Base-by-base conservation (phyloP, 2,888 invertebrate genomes). In the Fragum fragum region DNA sequence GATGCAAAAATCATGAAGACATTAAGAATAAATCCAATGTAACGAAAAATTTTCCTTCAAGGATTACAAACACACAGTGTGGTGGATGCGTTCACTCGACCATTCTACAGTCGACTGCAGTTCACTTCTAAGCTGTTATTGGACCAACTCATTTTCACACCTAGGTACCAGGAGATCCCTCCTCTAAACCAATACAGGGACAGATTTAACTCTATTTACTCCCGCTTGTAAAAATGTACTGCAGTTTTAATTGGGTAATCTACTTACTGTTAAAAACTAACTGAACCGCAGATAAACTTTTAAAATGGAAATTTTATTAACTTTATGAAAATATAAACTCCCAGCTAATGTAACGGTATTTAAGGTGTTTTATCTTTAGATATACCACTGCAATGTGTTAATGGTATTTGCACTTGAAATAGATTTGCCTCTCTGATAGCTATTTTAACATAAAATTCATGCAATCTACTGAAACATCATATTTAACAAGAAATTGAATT, bases 91-190 rank as follows among this genome's bases (percentile, higher is more conserved):
- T 18, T 47, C 47, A 47, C 47, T 47, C 47, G 47, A 47, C 47
- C 47, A 16, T 47, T 47, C 57, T 57, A 57, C 61, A n/a, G 61
- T 32, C 63, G n/a, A 32, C 66, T 66, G 36, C 66, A 21, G 66
- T 42, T 36, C 66, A 66, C 42, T 21, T 36, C 32, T 16, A 63
- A 66, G 42, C 42, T 26, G 66, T 66, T 66, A 66, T 66, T 66
- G 66, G 66, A 66, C 66, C n/a, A 42, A 66, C 66, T 66, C 66
- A 66, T 66, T 66, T 66, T 66, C 66, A 66, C 66, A 66, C 66
- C 66, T 66, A 66, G 66, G n/a, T 1, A 66, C 21, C n/a, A 39
- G 11, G 9, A 66, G 42, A 42, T 36, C 66, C 16, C 21, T n/a
- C 6, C 66, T 42, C 28, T 42, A 14, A 9, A 26, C 66, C 66